These are phyloP conservation scores for Erpornis zantholeuca DNA, from an alignment of 2,113 vertebrate species.

Conservation along the genomic window DNA sequence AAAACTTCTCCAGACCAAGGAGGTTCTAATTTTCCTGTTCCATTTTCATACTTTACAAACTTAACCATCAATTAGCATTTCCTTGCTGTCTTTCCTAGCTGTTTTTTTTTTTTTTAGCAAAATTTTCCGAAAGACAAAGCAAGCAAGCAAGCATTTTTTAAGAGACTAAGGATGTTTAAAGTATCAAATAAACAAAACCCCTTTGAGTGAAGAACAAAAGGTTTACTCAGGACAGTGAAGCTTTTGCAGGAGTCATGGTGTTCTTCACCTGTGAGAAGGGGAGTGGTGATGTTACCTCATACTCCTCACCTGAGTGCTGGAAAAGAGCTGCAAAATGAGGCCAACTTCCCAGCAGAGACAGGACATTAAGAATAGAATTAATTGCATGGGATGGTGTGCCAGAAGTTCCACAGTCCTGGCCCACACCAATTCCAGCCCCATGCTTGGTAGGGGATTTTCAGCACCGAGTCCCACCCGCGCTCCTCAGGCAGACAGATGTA, in stretches of 20 bases:
- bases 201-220: background rate
- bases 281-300: background rate
- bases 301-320: background rate
- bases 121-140: background rate
- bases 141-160: background rate
- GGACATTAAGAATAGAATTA: background rate
- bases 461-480: rapidly evolving
- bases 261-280: background rate
- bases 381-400: background rate
- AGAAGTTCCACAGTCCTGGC: background rate
- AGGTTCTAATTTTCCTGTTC: background rate
- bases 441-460: background rate
- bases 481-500: rapidly evolving
- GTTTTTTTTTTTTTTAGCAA: background rate
- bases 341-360: background rate
- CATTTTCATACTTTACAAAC: background rate
- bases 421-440: background rate
- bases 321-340: background rate
- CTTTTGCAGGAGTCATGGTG: background rate
- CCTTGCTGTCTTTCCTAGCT: background rate
- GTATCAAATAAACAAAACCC: background rate
- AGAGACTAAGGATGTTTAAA: background rate
- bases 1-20: background rate
- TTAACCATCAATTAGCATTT: background rate
- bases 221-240: background rate